Evolutionary conservation across 2,113 vertebrate genomes (phyloP).

Genomic region (Panthera uncia): DNA sequence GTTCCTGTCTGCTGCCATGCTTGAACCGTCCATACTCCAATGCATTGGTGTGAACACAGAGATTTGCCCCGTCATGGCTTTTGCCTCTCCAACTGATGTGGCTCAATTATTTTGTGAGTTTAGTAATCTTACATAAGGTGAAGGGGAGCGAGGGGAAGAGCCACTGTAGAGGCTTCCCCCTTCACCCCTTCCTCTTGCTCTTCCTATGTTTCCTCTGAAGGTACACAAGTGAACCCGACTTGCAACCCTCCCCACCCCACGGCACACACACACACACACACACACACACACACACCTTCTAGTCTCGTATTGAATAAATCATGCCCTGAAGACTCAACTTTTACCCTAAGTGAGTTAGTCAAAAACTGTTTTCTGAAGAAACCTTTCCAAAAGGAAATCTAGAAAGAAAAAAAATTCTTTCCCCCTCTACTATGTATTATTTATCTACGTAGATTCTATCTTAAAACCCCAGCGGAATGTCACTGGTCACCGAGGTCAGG

Average conservation of each 20-base stretch:
- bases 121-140: neutral
- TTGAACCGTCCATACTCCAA: neutral
- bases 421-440: neutral
- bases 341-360: neutral
- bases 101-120: neutral
- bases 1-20: neutral
- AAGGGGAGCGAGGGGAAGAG: neutral
- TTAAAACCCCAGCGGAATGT: neutral
- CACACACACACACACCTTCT: neutral
- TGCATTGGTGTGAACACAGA: neutral
- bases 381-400: neutral
- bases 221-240: neutral
- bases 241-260: neutral
- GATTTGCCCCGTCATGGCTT: neutral
- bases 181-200: neutral
- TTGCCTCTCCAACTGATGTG: neutral
- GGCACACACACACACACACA: neutral
- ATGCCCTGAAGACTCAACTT: neutral
- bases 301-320: neutral
- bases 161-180: neutral
- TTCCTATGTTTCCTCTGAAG: neutral
- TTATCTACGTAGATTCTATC: neutral
- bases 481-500: no score
- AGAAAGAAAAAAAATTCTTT: neutral
- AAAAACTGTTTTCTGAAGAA: neutral